These are phyloP conservation scores for Prionailurus bengalensis DNA, from an alignment of 2,113 vertebrate genomes.

Conservation along the genomic window DNA sequence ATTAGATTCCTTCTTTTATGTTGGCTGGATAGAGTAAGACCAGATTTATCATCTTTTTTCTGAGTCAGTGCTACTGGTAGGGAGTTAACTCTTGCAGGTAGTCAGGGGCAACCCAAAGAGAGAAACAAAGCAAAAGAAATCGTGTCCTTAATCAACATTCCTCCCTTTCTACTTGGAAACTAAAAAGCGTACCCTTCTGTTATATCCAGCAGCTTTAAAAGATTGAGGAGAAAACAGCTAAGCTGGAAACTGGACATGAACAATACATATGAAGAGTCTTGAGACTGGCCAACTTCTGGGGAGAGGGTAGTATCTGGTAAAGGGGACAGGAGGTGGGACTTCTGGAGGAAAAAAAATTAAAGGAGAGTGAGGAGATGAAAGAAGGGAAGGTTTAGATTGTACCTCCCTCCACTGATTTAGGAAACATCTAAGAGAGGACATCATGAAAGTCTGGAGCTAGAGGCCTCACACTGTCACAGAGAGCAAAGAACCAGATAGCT, in stretches of 20 bases:
- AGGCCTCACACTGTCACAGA: not conserved
- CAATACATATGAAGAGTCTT: not conserved
- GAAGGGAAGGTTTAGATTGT: not conserved
- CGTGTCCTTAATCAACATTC: not conserved
- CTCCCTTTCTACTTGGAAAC: not conserved
- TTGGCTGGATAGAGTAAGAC: not conserved
- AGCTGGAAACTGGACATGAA: not conserved
- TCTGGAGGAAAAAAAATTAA: not conserved
- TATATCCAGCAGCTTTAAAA: not conserved
- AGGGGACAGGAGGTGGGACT: not conserved
- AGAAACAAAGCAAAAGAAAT: not conserved
- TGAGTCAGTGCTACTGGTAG: not conserved
- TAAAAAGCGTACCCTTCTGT: not conserved
- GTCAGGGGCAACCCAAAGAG: not conserved
- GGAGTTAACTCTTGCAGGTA: not conserved
- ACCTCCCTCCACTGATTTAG: not conserved
- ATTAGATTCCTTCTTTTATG: not conserved
- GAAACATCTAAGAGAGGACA: not conserved
- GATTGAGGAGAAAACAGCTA: not conserved
- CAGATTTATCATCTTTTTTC: not conserved
- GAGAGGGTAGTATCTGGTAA: not conserved
- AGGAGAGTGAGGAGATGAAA: not conserved
- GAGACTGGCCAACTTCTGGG: not conserved
- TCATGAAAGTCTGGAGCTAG: not conserved
- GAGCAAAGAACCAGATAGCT: not conserved